A percentile compares a stretch with the other conserved stretches of the same genome.
phyloP scores from a whole-genome alignment of 1,140 invertebrate genomes.

The Matsumurasca onukii region DNA sequence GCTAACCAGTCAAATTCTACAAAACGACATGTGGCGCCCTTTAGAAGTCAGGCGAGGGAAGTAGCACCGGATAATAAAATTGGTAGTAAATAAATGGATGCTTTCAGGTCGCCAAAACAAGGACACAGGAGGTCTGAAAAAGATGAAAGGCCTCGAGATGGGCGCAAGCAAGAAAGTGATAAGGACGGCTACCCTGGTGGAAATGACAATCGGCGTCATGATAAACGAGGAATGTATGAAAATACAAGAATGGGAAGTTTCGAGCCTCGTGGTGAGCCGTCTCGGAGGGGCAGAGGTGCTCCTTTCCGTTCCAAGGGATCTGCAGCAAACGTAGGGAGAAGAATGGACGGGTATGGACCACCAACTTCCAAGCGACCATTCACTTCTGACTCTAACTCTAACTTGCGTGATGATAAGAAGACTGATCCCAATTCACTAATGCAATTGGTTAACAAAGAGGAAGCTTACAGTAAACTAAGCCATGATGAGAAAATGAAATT shows the following conservation, averaged over 20 bases:
- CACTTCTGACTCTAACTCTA: neutral
- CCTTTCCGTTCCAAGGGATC: constrained; percentile 8
- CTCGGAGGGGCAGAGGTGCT: constrained; percentile 25
- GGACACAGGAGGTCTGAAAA: constrained; percentile 54
- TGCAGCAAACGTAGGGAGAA: constrained; percentile 35
- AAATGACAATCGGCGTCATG: constrained; percentile 10
- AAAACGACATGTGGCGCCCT: no score
- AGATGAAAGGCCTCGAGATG: constrained; percentile 58
- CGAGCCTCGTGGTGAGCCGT: constrained; percentile 32
- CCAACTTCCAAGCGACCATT: constrained; percentile 32
- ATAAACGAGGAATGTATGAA: constrained; percentile 22
- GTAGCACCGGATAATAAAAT: no score
- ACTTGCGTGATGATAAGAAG: constrained; percentile 20
- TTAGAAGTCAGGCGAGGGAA: no score
- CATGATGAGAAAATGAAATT: constrained; percentile 66
- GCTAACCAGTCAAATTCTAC: no score
- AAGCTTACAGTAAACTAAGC: constrained; percentile 41
- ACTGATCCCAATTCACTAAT: constrained; percentile 9
- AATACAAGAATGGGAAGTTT: constrained; percentile 29
- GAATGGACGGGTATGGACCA: constrained; percentile 34
- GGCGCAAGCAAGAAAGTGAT: constrained; percentile 31
- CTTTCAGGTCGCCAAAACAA: constrained; percentile 41
- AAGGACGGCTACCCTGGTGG: constrained; percentile 19
- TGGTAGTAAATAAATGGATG: no score
- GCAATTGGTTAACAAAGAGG: neutral